Conservation (phyloP, 2,888 invertebrate species). For the Cenopis cana region DNA sequence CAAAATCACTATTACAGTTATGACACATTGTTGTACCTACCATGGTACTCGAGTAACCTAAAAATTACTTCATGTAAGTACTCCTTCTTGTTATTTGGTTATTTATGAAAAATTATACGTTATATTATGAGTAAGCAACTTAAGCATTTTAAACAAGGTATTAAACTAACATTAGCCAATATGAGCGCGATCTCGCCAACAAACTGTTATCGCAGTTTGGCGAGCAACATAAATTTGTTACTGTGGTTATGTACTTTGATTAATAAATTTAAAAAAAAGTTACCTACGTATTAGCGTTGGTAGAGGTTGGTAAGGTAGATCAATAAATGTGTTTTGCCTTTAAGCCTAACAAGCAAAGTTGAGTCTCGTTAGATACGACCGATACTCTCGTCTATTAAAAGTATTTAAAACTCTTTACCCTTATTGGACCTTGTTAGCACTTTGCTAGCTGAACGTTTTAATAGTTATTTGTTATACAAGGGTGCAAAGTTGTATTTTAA, state of each 20-base stretch:
- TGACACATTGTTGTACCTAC: no score
- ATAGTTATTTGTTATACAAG: neutral
- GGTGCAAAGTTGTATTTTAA: no score
- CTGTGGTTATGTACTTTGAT: no score
- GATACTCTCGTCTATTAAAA: slow-evolving; percentile 64
- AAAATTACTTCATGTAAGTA: no score
- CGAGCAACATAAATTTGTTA: no score
- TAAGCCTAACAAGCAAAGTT: slow-evolving; percentile 70
- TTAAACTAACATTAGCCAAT: no score
- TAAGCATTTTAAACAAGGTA: neutral
- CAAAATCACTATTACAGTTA: no score
- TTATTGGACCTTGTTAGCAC: slow-evolving; percentile 61
- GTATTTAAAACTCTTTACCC: slow-evolving; percentile 65
- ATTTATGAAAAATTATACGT: neutral
- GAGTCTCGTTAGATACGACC: slow-evolving; percentile 61
- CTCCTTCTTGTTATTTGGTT: no score
- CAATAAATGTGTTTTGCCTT: slow-evolving; percentile 61
- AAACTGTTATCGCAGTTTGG: no score
- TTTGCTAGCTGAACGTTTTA: slow-evolving; percentile 48
- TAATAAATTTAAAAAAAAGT: no score
- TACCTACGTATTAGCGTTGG: neutral
- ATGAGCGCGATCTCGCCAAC: no score
- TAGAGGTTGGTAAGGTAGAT: slow-evolving; percentile 46
- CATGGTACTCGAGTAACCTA: no score
- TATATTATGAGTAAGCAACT: neutral